Conservation (phyloP, 2,113 vertebrate species). For the Eclectus roratus region DNA sequence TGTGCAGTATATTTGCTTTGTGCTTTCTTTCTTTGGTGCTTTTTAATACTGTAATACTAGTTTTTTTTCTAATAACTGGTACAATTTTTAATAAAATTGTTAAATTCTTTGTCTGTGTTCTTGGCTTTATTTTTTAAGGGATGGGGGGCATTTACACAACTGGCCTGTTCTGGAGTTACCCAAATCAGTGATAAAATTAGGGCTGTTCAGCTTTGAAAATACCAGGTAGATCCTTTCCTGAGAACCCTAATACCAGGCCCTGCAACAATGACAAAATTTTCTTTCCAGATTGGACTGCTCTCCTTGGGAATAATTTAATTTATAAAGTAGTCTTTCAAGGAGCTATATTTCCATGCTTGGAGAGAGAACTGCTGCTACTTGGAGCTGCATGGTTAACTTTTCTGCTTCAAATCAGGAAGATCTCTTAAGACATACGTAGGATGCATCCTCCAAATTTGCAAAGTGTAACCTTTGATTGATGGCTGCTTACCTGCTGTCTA, state of each 20-base stretch:
- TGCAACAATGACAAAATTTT: background rate
- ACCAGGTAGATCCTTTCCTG: background rate
- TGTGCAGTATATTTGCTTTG: constrained; percentile 76
- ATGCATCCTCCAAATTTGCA: background rate
- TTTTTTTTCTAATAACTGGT: constrained; percentile 71
- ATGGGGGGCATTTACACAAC: background rate
- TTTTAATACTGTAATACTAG: constrained; percentile 71
- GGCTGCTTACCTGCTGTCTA: background rate
- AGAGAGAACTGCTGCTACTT: background rate
- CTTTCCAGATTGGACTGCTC: background rate
- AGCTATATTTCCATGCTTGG: background rate
- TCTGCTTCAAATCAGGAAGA: background rate
- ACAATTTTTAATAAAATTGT: constrained; percentile 84
- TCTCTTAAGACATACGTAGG: background rate
- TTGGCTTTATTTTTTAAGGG: background rate
- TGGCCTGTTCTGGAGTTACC: background rate
- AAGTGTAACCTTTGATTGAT: background rate
- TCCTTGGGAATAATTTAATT: background rate
- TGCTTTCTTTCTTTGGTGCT: constrained; percentile 70
- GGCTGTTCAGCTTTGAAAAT: background rate
- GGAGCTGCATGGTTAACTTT: background rate
- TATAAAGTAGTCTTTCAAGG: background rate
- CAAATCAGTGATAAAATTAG: background rate
- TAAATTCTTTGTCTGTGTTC: constrained; percentile 57
- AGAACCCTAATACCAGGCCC: background rate